These are phyloP conservation scores for Mugil cephalus DNA, from an alignment of 2,113 vertebrate genomes.

Conservation along the genomic window DNA sequence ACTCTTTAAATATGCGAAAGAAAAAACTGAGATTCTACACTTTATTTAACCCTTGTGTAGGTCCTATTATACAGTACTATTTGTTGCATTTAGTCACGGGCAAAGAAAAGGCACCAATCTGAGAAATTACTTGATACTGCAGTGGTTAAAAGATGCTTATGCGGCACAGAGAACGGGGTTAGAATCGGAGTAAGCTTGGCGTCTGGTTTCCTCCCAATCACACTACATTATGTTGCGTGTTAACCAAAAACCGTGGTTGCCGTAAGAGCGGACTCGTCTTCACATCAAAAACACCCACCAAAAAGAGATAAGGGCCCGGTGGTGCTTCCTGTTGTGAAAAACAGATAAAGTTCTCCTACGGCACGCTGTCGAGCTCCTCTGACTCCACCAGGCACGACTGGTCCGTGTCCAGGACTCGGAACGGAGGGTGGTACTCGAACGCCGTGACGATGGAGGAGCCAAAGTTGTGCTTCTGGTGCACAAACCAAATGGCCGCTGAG, in stretches of 20 bases:
- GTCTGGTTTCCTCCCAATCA: constrained; percentile 15
- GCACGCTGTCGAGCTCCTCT: constrained; percentile 84
- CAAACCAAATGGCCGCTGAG: constrained; percentile 85
- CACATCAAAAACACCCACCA: constrained; percentile 21
- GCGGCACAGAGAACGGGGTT: constrained; percentile 14
- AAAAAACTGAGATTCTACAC: not conserved
- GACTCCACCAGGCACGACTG: constrained; percentile 86
- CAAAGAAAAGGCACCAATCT: constrained; percentile 17
- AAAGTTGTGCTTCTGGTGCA: constrained; percentile 82
- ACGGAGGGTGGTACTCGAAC: constrained; percentile 83
- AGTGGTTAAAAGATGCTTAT: constrained; percentile 19
- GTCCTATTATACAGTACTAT: not conserved
- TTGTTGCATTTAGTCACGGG: not conserved
- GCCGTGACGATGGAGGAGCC: constrained; percentile 76
- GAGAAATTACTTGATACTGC: constrained; percentile 8
- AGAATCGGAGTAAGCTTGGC: constrained; percentile 18
- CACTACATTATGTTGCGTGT: constrained; percentile 11
- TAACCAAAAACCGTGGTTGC: constrained; percentile 27
- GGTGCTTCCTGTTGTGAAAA: not conserved
- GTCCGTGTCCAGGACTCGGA: constrained; percentile 81
- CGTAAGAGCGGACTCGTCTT: constrained; percentile 15
- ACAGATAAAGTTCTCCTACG: constrained; percentile 58
- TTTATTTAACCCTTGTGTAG: not conserved
- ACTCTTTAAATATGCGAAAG: constrained; percentile 3
- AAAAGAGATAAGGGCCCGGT: constrained; percentile 1